phyloP scores from a whole-genome alignment of 2,113 vertebrate species.

The Macrotus californicus region DNA sequence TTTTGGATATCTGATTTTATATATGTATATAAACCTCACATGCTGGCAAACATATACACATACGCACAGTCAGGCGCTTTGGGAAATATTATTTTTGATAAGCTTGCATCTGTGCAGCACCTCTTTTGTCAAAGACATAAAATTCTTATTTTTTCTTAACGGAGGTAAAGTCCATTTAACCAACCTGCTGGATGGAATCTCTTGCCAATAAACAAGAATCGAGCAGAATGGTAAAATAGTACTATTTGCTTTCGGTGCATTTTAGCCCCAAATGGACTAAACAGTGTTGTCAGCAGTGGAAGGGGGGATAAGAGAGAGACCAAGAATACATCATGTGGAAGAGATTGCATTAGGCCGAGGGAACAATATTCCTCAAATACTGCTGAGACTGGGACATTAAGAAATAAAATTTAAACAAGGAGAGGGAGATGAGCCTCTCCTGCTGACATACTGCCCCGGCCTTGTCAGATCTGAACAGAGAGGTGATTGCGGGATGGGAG shows the following conservation, averaged over 20 bases:
- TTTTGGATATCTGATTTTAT: not conserved
- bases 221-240: conserved; percentile 48
- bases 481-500: no score
- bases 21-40: not conserved
- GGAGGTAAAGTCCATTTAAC: conserved; percentile 48
- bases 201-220: conserved; percentile 63
- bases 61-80: not conserved
- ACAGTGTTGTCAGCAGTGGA: conserved; percentile 71
- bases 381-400: conserved; percentile 71
- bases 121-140: conserved; percentile 42
- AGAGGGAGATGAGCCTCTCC: conserved; percentile 33
- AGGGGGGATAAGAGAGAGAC: conserved; percentile 73
- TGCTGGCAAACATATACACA: not conserved
- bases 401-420: conserved; percentile 75
- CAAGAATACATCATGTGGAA: conserved; percentile 72
- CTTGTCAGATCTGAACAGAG: conserved; percentile 12
- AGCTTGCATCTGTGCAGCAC: not conserved
- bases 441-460: conserved; percentile 54
- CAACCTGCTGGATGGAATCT: conserved; percentile 47
- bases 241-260: conserved; percentile 67
- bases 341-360: conserved; percentile 72
- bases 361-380: conserved; percentile 69
- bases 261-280: conserved; percentile 71
- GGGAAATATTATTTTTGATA: conserved; percentile 46
- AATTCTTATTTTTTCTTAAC: conserved; percentile 56